phyloP scores from a whole-genome alignment of 2,113 vertebrate species.

The Podilymbus podiceps region DNA sequence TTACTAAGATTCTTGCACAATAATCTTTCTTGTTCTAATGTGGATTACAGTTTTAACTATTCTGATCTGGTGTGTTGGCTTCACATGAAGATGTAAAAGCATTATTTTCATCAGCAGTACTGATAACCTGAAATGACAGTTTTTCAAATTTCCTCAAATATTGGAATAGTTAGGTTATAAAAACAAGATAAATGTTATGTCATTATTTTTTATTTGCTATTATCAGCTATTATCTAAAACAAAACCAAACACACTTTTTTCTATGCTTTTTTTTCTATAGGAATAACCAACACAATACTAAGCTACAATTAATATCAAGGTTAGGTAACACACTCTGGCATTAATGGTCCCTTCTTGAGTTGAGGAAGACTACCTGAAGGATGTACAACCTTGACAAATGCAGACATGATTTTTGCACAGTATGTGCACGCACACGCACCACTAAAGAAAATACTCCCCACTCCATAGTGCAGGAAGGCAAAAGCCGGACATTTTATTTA shows the following conservation, averaged over 20 bases:
- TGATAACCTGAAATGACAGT: background rate
- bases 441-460: constrained; percentile 11
- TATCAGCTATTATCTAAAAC: background rate
- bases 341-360: background rate
- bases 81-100: background rate
- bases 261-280: background rate
- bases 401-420: background rate
- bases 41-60: background rate
- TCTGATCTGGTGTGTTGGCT: background rate
- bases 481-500: constrained; percentile 59
- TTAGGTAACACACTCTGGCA: background rate
- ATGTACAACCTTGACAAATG: background rate
- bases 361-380: background rate
- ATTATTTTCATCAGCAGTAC: background rate
- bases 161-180: background rate
- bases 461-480: constrained; percentile 21
- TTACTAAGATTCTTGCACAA: background rate
- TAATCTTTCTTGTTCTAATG: background rate
- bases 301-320: background rate
- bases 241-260: background rate
- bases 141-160: background rate
- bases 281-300: background rate
- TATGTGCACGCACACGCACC: background rate
- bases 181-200: background rate
- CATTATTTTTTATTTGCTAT: background rate